Conservation (phyloP, 2,888 invertebrate genomes). For the Theretra japonica region DNA sequence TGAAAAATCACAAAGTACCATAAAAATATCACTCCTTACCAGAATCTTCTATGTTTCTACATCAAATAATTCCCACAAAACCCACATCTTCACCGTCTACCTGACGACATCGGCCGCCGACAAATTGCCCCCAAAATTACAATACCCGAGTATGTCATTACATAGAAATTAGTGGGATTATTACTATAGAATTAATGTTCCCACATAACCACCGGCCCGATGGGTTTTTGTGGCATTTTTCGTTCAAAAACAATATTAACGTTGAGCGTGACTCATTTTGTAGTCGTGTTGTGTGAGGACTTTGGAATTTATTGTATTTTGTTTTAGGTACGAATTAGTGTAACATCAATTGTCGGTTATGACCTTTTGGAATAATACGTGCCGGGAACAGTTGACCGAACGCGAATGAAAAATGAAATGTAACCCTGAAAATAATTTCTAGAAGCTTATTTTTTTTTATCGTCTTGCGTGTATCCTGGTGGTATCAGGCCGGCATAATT, state of each 20-base stretch:
- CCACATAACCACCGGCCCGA: conserved; percentile 51
- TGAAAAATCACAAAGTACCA: too few species aligned
- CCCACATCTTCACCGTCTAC: background rate
- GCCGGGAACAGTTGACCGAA: too few species aligned
- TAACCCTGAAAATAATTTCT: too few species aligned
- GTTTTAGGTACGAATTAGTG: too few species aligned
- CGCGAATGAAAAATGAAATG: too few species aligned
- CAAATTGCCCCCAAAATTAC: conserved; percentile 42
- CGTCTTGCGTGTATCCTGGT: too few species aligned
- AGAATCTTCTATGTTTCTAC: background rate
- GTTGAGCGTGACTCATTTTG: conserved; percentile 23
- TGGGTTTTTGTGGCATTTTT: conserved; percentile 49
- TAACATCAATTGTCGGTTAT: background rate
- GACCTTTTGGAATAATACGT: too few species aligned
- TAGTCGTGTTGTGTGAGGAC: background rate
- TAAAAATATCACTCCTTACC: too few species aligned
- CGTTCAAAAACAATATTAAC: conserved; percentile 43
- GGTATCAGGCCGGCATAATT: too few species aligned
- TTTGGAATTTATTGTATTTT: too few species aligned
- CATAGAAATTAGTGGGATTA: conserved; percentile 66
- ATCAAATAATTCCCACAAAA: background rate
- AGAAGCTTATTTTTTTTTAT: too few species aligned
- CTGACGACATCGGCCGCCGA: conserved; percentile 12
- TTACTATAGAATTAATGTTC: conserved; percentile 64
- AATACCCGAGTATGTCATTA: conserved; percentile 58